Evolutionary conservation across 2,797 vertebrate genomes (phyloP).

Genomic region (Garrulus glandarius): DNA sequence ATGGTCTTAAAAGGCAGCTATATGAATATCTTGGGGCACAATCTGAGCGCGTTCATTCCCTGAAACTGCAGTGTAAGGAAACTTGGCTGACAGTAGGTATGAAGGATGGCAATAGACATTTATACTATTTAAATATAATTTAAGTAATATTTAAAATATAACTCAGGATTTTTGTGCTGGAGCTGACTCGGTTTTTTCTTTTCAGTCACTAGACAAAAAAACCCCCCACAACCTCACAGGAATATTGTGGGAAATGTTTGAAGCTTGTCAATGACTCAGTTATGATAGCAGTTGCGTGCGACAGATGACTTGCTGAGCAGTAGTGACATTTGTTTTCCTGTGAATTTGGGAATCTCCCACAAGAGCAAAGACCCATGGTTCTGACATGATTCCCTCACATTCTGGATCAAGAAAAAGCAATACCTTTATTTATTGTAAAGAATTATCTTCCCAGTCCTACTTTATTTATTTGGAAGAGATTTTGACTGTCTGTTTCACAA

Average conservation of each 20-base stretch:
- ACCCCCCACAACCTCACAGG: background rate
- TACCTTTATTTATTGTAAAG: background rate
- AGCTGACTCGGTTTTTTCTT: background rate
- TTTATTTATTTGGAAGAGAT: background rate
- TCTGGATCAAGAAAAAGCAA: background rate
- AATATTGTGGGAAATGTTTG: background rate
- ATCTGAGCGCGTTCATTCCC: background rate
- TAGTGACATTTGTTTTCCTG: background rate
- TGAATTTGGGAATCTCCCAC: background rate
- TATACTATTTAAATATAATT: background rate
- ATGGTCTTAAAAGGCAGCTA: background rate
- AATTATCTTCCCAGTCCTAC: background rate
- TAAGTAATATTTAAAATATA: background rate
- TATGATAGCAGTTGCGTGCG: background rate
- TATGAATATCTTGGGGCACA: background rate
- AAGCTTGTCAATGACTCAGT: background rate
- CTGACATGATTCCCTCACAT: rapidly evolving
- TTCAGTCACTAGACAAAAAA: background rate
- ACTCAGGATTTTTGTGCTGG: background rate
- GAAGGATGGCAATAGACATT: background rate
- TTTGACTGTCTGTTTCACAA: background rate
- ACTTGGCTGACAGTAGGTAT: background rate
- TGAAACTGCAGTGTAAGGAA: background rate
- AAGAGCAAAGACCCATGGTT: background rate
- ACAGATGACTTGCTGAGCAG: background rate